Percentiles rank a stretch among this genome's conserved stretches.
Conservation (phyloP, 2,113 vertebrate genomes). For the Rhabdomys dilectus region DNA sequence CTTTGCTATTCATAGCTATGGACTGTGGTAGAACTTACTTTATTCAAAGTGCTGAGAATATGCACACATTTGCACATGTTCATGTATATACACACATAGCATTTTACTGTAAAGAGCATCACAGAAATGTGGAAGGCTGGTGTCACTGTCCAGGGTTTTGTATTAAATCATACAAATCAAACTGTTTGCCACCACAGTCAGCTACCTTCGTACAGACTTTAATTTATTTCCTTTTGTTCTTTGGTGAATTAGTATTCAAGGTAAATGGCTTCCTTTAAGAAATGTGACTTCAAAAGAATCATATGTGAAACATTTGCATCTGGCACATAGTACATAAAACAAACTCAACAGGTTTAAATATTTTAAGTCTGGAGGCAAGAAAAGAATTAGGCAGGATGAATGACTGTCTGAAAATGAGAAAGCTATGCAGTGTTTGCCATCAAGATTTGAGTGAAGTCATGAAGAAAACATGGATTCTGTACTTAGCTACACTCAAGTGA, state of each 20-base stretch:
- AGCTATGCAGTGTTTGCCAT: background rate
- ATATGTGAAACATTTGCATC: conserved; percentile 64
- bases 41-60: background rate
- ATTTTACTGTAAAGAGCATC: background rate
- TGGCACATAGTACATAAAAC: conserved; percentile 38
- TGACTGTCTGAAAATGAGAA: conserved; percentile 54
- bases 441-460: conserved; percentile 52
- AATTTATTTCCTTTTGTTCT: conserved; percentile 38
- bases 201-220: background rate
- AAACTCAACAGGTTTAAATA: conserved; percentile 65
- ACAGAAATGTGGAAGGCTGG: background rate
- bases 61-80: too few species aligned
- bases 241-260: conserved; percentile 32
- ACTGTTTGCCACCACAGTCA: background rate
- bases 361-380: conserved; percentile 47
- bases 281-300: conserved; percentile 69
- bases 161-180: background rate
- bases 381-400: conserved; percentile 14
- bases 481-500: conserved; percentile 50
- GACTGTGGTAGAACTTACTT: background rate
- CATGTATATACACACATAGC: background rate
- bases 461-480: conserved; percentile 26
- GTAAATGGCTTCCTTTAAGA: conserved; percentile 63
- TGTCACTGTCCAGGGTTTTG: background rate
- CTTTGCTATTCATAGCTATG: background rate